Base-by-base conservation (phyloP, 2,888 invertebrate species). In the Acronicta alni region DNA sequence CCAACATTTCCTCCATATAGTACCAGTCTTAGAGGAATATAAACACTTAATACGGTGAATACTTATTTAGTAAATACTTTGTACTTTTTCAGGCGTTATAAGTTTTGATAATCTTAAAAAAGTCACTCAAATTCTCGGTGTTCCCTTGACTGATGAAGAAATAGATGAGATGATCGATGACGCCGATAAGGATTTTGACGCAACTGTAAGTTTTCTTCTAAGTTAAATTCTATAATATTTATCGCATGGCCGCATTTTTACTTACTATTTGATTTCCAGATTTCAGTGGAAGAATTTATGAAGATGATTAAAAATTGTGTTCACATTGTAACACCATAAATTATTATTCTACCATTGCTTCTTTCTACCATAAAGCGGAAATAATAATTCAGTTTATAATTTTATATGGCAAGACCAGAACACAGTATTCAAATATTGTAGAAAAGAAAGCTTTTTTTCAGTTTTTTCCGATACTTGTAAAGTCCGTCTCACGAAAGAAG, bases 111-210 rank as follows among this genome's bases (percentile, higher is more conserved):
- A 93, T 59, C 61, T 94, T 5, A 94, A 92, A 69, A 62, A 75
- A 12, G 93, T 94, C 0, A 84, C 89, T 0, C 68, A 88, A 39
- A 85, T 91, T 12, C 81, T 94, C 3, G 91, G 86, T 0, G 80
- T 81, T 4, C 63, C 83, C 67, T 74, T 94, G 17, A 88, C 91
- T 8, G 94, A 94, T 69, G 92, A 94, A 79, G 92, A 94, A 81
- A 92, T 94, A 32, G 89, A 92, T 35, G 94, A 94, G 74, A 94
- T 94, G 94, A 84, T 94, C 4, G 92, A 93, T 49, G 93, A 93
- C 46, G 93, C 93, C 10, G 94, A 94, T 67, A 92, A 89, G 67
- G 90, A 94, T 65, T 88, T 84, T 35, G 93, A 94, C 74, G 88
- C 91, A 15, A 74, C 79, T 67, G 94, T 94, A 81, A 81, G 89